Base-by-base conservation (phyloP, 2,888 invertebrate genomes). In the Trichopria drosophilae region DNA sequence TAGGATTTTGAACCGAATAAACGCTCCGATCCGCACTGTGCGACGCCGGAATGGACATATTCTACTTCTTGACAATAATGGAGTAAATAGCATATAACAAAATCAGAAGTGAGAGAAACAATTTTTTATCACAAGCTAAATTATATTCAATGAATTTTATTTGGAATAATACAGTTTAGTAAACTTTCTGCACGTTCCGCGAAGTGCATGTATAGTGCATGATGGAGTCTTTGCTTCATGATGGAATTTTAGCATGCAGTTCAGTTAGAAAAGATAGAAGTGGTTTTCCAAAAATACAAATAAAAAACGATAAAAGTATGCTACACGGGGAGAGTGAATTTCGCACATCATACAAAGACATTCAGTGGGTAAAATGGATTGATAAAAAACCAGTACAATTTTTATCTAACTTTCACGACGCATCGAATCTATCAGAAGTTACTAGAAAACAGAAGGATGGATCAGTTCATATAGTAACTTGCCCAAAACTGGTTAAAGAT, bases 361-460 rank as follows among this genome's bases (percentile, higher is more conserved):
- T 69, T 35, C 26, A 26, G n/a, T 68, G 67, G 52, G 63, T 65
- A 62, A 68, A 65, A 59, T 64, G 67, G 48, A 62, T 16, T 3
- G 40, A 40, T 18, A 40, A 28, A 9, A 40, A 40, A 67, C 50
- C 22, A 51, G 23, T 62, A 61, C 12, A 49, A 43, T 53, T 67
- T 12, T 45, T 55, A 36, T 61, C 60, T 36, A 61, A 58, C 29
- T 58, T 60, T 37, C 61, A 61, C 36, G 55, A 63, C 42, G 57
- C 64, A 22, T 36, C 20, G 46, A 24, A 51, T 29, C 34, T 31
- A 24, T 48, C 54, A 15, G 51, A 40, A 28, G 62, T 65, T 20
- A 44, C 54, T 32, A 55, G 63, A 45, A 64, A 49, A 36, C 60
- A 62, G 46, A 65, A 62, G 55, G 51, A 50, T 37, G 62, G 65